Evolutionary conservation across 2,113 vertebrate species (phyloP).

Genomic region (Eurypyga helias): DNA sequence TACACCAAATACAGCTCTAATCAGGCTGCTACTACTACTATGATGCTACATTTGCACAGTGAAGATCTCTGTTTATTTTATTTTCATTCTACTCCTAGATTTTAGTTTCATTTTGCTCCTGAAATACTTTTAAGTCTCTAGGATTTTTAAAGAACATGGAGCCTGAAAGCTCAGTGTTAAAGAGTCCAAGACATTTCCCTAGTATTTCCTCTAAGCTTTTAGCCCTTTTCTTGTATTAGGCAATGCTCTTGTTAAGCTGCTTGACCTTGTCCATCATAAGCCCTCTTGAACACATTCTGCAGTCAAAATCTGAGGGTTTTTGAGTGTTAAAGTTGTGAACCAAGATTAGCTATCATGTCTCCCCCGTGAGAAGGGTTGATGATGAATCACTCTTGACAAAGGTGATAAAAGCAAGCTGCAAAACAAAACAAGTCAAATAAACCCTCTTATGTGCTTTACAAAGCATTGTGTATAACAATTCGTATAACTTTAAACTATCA

Average conservation of each 20-base stretch:
- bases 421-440: not conserved
- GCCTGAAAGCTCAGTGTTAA: not conserved
- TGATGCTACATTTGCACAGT: not conserved
- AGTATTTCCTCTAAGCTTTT: not conserved
- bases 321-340: not conserved
- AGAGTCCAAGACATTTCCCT: not conserved
- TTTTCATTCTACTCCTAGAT: not conserved
- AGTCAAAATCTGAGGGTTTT: not conserved
- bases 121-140: not conserved
- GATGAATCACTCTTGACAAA: not conserved
- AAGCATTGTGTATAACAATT: not conserved
- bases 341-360: not conserved
- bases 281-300: not conserved
- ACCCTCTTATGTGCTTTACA: not conserved
- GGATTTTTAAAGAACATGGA: not conserved
- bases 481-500: not conserved
- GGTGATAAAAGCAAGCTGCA: not conserved
- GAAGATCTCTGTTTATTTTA: not conserved
- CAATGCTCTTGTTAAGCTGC: not conserved
- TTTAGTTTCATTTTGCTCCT: not conserved
- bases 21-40: not conserved
- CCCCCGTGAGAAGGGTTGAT: not conserved
- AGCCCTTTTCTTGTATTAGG: not conserved
- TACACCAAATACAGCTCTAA: not conserved
- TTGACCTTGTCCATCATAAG: not conserved